Conservation (phyloP, 2,888 invertebrate species). For the Chymomyza amoena region DNA sequence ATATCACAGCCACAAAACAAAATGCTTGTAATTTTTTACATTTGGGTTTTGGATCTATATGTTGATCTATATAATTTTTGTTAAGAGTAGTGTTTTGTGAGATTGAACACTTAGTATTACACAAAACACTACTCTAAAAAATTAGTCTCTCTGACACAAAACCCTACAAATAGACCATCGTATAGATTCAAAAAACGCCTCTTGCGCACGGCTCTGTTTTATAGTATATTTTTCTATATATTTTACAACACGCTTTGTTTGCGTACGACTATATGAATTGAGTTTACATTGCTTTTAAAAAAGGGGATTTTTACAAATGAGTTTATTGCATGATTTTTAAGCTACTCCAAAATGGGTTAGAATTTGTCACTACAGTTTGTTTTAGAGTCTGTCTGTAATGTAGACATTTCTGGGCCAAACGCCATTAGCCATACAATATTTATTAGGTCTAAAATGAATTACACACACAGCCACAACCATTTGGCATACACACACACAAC, state of each 20-base stretch:
- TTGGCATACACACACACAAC: slow-evolving; percentile 2
- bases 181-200: no score
- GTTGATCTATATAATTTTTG: no score
- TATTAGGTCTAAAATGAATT: slow-evolving; percentile 6
- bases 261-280: not conserved
- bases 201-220: no score
- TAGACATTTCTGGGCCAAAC: slow-evolving; percentile 20
- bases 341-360: not conserved
- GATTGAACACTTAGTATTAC: no score
- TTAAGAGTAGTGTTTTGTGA: no score
- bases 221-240: not conserved
- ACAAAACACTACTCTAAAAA: no score
- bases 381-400: slow-evolving; percentile 1
- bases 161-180: no score
- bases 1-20: no score
- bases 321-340: slow-evolving; percentile 5
- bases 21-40: no score
- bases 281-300: slow-evolving; percentile 35
- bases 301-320: not conserved
- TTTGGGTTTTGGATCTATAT: no score
- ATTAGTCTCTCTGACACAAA: no score
- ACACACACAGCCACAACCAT: not conserved
- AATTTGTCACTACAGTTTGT: not conserved
- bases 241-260: no score
- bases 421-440: not conserved